These are phyloP conservation scores for Hexactinellida sp. DNA, from an alignment of 37 sponge, comb jelly and placozoan genomes.

Conservation along the genomic window DNA sequence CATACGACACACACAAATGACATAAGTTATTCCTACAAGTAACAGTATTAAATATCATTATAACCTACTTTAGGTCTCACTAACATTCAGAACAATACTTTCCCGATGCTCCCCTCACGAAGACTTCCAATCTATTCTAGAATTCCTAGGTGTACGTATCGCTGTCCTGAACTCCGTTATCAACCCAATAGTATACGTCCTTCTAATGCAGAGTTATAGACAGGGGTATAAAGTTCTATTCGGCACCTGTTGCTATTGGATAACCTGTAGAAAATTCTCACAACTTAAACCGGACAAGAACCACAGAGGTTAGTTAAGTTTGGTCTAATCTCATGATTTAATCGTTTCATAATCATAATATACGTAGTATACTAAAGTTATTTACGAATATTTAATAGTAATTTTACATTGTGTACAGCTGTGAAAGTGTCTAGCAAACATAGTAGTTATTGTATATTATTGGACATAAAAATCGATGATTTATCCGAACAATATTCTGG, in stretches of 20 bases:
- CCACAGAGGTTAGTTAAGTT: neutral
- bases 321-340: neutral
- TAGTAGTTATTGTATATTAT: no score
- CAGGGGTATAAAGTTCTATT: neutral
- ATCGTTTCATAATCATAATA: neutral
- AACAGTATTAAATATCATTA: no score
- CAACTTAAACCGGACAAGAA: neutral
- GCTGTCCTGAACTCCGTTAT: neutral
- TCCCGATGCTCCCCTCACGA: neutral
- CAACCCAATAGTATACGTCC: neutral
- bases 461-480: no score
- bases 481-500: no score
- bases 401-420: no score
- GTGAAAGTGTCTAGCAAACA: no score
- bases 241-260: neutral
- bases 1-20: no score
- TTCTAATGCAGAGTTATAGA: constrained; percentile 9
- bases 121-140: neutral
- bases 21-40: no score
- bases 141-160: constrained; percentile 7
- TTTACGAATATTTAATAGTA: no score
- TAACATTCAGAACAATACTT: neutral
- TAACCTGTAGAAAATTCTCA: neutral
- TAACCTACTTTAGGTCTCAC: constrained; percentile 1
- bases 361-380: neutral